These are phyloP conservation scores for Gallinago solitaria DNA, from an alignment of 2,797 vertebrate species.

Conservation along the genomic window DNA sequence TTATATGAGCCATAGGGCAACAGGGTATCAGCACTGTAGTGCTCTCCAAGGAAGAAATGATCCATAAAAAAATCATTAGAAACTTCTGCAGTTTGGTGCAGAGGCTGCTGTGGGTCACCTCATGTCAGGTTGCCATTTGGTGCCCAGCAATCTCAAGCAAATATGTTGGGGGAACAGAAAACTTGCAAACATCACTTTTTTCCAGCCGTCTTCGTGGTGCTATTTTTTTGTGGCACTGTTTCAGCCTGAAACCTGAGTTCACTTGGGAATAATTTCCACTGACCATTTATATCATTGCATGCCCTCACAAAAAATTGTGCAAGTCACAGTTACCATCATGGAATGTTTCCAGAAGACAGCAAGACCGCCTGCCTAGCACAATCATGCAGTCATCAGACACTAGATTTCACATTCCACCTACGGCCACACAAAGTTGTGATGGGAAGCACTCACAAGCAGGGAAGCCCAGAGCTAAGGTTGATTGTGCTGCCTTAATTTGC, in stretches of 20 bases:
- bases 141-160: neutral
- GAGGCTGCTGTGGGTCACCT: neutral
- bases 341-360: neutral
- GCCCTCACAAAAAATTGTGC: neutral
- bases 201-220: neutral
- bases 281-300: neutral
- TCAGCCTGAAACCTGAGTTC: neutral
- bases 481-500: neutral
- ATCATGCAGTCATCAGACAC: neutral
- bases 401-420: neutral
- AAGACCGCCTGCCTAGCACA: neutral
- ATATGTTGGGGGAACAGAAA: neutral
- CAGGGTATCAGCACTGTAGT: neutral
- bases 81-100: neutral
- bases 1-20: neutral
- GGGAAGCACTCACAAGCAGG: neutral
- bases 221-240: neutral
- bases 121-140: neutral
- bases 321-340: neutral
- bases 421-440: fast-evolving
- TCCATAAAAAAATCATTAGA: neutral
- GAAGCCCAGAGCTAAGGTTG: neutral
- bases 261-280: neutral
- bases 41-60: neutral
- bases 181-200: neutral